phyloP scores from a whole-genome alignment of 2,888 invertebrate species.

The Eristalis pertinax region DNA sequence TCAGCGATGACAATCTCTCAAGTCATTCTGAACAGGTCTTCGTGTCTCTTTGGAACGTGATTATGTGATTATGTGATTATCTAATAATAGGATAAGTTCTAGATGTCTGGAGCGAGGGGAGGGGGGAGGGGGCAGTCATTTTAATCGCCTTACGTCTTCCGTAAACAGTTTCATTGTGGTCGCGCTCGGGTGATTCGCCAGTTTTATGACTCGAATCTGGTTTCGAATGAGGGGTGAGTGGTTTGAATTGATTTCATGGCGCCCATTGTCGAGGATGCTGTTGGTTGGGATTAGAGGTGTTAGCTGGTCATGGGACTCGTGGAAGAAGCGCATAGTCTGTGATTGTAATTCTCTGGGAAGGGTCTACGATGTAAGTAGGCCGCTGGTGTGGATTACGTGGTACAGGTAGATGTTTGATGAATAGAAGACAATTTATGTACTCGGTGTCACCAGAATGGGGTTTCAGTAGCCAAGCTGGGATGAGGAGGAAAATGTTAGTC shows the following conservation, averaged over 20 bases:
- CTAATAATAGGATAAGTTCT: neutral
- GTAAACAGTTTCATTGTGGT: conserved; percentile 4
- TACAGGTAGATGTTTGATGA: too few species aligned
- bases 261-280: neutral
- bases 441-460: too few species aligned
- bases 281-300: neutral
- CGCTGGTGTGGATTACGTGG: neutral
- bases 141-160: conserved; percentile 13
- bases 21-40: neutral
- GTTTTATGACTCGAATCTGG: neutral
- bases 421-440: too few species aligned
- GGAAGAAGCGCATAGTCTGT: neutral
- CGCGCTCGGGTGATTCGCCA: neutral
- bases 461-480: too few species aligned
- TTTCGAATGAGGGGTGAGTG: neutral
- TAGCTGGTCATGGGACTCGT: neutral
- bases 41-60: neutral
- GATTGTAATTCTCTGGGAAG: neutral
- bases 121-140: neutral
- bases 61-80: conserved; percentile 13
- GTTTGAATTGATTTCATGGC: neutral
- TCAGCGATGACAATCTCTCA: neutral
- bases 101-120: neutral
- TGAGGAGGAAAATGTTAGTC: too few species aligned
- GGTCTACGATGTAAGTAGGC: neutral